phyloP scores from a whole-genome alignment of 2,888 invertebrate species.

The Oxyteleia sp. region DNA sequence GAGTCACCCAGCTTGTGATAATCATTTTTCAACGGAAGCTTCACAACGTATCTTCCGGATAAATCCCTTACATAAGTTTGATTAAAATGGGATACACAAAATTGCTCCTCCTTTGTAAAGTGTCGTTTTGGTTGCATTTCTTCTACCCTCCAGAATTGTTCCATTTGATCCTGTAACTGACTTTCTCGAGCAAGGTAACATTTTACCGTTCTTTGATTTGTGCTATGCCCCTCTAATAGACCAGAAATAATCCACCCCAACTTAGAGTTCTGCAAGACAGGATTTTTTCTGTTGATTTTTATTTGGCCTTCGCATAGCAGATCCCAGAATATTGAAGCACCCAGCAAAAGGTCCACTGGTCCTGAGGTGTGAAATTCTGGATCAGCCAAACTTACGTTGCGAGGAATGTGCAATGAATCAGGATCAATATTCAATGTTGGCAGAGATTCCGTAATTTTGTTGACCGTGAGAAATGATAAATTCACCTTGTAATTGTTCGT shows the following conservation, averaged over 20 bases:
- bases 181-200: not conserved
- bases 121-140: not conserved
- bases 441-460: not conserved
- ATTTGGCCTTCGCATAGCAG: not conserved
- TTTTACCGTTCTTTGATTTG: not conserved
- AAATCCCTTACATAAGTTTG: not conserved
- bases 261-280: slow-evolving; percentile 7
- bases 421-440: not conserved
- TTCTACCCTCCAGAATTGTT: slow-evolving; percentile 21
- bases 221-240: not conserved
- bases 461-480: not conserved
- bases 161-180: slow-evolving; percentile 23
- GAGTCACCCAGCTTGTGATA: not conserved
- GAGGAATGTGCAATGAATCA: not conserved
- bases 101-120: not conserved
- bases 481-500: not conserved
- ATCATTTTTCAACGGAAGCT: not conserved
- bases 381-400: not conserved
- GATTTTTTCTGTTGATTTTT: not conserved
- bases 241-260: slow-evolving; percentile 13
- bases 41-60: not conserved
- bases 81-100: slow-evolving; percentile 4
- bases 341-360: not conserved
- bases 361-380: not conserved
- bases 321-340: not conserved